These are phyloP conservation scores for Laupala kohalensis DNA, from an alignment of 1,140 invertebrate genomes.

Conservation along the genomic window DNA sequence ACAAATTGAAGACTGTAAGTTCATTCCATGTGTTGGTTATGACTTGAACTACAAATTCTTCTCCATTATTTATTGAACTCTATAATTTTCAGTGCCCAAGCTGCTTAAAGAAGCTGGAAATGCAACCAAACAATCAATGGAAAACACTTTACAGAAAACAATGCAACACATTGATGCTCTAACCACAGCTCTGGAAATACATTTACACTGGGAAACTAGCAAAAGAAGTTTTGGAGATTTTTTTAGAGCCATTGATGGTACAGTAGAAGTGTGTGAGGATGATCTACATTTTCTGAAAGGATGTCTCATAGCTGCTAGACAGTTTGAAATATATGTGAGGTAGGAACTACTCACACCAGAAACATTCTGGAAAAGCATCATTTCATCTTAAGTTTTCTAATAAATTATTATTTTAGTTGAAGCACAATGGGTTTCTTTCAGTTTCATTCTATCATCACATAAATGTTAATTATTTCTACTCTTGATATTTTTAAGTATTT, in stretches of 20 bases:
- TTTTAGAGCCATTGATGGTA: no score
- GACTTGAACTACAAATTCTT: not conserved
- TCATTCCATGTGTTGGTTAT: not conserved
- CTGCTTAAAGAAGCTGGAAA: constrained; percentile 41
- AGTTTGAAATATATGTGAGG: constrained; percentile 44
- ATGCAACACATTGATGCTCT: constrained; percentile 46
- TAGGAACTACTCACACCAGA: no score
- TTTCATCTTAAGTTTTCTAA: no score
- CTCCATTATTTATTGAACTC: not conserved
- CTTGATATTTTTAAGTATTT: no score
- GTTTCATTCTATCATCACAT: no score
- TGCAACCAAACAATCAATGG: constrained; percentile 33
- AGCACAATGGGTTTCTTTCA: no score
- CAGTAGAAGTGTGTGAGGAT: not conserved
- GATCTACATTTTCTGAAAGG: not conserved
- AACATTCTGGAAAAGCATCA: no score
- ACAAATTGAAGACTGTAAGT: constrained; percentile 48
- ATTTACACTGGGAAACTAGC: constrained; percentile 16
- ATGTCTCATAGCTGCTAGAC: constrained; percentile 37
- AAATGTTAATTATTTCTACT: no score
- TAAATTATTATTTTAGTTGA: no score
- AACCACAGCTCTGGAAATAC: constrained; percentile 37
- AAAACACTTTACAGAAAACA: constrained; percentile 36
- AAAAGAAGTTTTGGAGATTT: not conserved
- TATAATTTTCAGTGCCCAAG: constrained; percentile 34